Percentiles rank a stretch among this genome's conserved stretches.
These are phyloP conservation scores for Acanthoscelides obtectus DNA, from an alignment of 2,888 invertebrate species.

Conservation along the genomic window DNA sequence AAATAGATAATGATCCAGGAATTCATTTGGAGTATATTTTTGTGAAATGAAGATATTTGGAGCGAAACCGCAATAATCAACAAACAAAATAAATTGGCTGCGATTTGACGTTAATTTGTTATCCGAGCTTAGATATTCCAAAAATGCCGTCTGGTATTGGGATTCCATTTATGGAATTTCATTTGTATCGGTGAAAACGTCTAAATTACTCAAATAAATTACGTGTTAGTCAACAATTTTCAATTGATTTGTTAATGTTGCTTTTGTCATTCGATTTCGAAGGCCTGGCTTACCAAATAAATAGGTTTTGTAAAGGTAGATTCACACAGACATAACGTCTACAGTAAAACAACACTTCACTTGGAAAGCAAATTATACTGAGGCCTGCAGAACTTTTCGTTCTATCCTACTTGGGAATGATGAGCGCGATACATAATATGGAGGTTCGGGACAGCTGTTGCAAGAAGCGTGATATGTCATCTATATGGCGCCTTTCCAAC, in stretches of 20 bases:
- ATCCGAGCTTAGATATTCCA: not conserved
- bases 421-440: no score
- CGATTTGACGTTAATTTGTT: not conserved
- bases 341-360: no score
- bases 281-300: no score
- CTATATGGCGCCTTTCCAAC: no score
- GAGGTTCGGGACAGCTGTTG: no score
- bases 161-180: not conserved
- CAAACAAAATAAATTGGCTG: not conserved
- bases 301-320: no score
- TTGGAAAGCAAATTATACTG: no score
- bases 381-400: no score
- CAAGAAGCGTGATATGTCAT: no score
- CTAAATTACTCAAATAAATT: not conserved
- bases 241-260: not conserved
- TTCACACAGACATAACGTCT: no score
- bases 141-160: not conserved
- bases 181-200: not conserved
- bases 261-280: not conserved
- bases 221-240: not conserved
- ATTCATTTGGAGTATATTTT: not conserved
- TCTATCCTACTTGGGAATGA: no score
- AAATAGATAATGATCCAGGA: not conserved
- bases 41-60: not conserved
- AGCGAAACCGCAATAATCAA: not conserved